A percentile compares a stretch with the other conserved stretches of the same genome.
Evolutionary conservation across 2,113 vertebrate genomes (phyloP).

Genomic region (Coracopsis vasa): DNA sequence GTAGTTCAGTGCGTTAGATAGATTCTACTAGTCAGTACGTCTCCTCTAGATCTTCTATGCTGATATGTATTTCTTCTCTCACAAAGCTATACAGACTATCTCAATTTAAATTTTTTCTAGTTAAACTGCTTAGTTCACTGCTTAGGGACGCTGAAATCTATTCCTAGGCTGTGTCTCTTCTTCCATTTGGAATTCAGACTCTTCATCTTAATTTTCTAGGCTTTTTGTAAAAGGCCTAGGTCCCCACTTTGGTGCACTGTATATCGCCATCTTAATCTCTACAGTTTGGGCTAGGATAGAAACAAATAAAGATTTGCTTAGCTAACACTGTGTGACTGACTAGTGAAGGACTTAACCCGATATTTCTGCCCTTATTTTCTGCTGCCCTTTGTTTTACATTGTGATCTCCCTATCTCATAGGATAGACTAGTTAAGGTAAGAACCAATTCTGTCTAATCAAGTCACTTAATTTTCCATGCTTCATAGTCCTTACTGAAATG

Average conservation of each 20-base stretch:
- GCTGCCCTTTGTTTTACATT: neutral
- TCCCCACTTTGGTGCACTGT: neutral
- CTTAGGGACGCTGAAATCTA: neutral
- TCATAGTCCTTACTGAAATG: neutral
- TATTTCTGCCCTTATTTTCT: neutral
- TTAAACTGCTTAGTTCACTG: neutral
- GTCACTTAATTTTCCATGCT: neutral
- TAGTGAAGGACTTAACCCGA: neutral
- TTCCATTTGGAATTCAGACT: neutral
- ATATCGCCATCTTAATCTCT: neutral
- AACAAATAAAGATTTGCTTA: neutral
- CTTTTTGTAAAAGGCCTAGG: neutral
- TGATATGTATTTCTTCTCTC: neutral
- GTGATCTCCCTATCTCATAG: neutral
- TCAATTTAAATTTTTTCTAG: neutral
- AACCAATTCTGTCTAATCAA: neutral
- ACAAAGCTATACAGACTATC: neutral
- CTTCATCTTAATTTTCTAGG: neutral
- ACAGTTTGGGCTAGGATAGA: neutral
- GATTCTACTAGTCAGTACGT: neutral
- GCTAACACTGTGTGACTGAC: neutral
- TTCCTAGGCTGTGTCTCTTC: neutral
- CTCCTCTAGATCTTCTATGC: neutral
- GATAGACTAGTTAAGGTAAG: neutral
- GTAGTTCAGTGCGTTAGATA: neutral